Evolutionary conservation across 2,113 vertebrate species (phyloP).

Genomic region (Cervus canadensis): DNA sequence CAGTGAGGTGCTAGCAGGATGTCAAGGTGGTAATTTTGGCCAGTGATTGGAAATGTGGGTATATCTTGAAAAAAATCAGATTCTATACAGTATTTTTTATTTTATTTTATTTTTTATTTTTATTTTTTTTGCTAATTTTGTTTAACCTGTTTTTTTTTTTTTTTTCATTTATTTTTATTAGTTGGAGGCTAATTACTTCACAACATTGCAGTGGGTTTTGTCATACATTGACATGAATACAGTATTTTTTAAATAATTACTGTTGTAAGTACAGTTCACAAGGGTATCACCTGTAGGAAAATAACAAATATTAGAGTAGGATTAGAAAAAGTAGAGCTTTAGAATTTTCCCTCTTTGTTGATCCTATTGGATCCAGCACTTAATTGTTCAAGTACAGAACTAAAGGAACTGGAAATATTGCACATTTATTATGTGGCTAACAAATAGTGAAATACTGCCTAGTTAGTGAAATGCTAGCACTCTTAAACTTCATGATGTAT

Average conservation of each 20-base stretch:
- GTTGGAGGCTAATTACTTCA: too few relatives aligned
- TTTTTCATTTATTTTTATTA: too few relatives aligned
- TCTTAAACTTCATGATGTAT: background rate
- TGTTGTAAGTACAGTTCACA: background rate
- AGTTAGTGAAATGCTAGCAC: background rate
- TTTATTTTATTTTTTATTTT: background rate
- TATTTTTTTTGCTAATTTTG: too few relatives aligned
- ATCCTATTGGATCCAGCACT: background rate
- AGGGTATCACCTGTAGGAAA: background rate
- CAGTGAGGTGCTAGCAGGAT: background rate
- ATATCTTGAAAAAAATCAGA: background rate
- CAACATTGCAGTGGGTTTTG: too few relatives aligned
- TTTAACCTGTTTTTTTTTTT: too few relatives aligned
- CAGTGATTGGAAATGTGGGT: background rate
- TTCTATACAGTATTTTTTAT: background rate
- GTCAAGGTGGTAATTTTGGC: background rate
- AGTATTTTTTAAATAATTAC: background rate
- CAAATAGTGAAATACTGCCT: background rate
- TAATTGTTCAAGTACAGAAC: background rate
- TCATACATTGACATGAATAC: background rate
- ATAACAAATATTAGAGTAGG: background rate
- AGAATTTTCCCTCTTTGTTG: background rate
- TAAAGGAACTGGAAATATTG: background rate
- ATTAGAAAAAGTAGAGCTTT: background rate
- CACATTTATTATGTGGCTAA: background rate